These are phyloP conservation scores for Pteropus rufus DNA, from an alignment of 2,797 vertebrate genomes.

Conservation along the genomic window DNA sequence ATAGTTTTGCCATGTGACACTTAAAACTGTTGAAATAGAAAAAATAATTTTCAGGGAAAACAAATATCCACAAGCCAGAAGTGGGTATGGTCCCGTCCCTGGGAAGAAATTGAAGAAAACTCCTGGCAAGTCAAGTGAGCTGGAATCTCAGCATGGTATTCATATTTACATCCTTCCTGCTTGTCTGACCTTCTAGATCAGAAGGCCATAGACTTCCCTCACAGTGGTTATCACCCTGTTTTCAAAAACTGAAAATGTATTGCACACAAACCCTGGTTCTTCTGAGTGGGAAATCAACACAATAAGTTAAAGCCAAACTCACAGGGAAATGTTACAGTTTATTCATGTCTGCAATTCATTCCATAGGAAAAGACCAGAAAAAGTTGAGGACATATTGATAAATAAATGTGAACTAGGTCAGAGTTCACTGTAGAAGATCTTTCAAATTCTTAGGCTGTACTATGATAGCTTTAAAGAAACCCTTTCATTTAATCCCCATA, in stretches of 20 bases:
- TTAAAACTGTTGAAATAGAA: not conserved
- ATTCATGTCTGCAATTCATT: not conserved
- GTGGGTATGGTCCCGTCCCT: not conserved
- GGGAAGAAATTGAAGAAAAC: not conserved
- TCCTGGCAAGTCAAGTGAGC: not conserved
- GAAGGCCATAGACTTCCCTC: not conserved
- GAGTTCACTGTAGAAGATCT: not conserved
- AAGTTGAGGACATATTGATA: not conserved
- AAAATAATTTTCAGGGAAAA: not conserved
- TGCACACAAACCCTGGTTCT: not conserved
- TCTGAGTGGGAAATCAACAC: not conserved
- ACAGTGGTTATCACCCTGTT: not conserved
- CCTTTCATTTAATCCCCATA: not conserved
- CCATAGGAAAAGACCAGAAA: not conserved
- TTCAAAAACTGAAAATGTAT: not conserved
- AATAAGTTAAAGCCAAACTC: not conserved
- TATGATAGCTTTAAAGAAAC: not conserved
- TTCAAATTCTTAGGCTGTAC: not conserved
- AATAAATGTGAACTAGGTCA: not conserved
- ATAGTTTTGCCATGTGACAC: not conserved
- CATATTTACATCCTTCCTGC: not conserved
- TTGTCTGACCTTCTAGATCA: not conserved
- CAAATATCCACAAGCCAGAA: not conserved
- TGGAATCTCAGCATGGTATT: not conserved
- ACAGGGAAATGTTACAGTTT: not conserved